These are phyloP conservation scores for Trachymyrmex septentrionalis DNA, from an alignment of 1,140 invertebrate genomes.

Conservation along the genomic window DNA sequence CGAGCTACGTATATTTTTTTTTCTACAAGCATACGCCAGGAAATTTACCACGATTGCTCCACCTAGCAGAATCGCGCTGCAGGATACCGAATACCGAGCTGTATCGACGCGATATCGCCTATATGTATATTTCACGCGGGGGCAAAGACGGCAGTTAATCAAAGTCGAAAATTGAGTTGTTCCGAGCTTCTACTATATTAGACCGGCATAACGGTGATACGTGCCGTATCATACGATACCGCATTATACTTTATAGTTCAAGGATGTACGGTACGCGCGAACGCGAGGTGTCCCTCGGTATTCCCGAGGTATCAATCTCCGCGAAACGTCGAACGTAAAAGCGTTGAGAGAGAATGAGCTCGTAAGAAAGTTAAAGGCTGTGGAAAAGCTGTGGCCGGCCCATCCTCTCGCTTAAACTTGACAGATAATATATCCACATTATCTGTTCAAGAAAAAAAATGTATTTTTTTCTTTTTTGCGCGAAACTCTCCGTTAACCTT, in stretches of 20 bases:
- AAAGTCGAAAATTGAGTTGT: slow-evolving; percentile 63
- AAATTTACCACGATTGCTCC: slow-evolving; percentile 33
- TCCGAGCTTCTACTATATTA: slow-evolving; percentile 12
- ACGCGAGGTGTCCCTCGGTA: neutral
- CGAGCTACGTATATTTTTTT: slow-evolving; percentile 51
- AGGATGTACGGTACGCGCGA: slow-evolving; percentile 26
- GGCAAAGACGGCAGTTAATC: slow-evolving; percentile 33
- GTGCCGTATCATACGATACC: slow-evolving; percentile 32
- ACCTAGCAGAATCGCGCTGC: neutral
- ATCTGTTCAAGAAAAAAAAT: neutral
- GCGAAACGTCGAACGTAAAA: neutral
- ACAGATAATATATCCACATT: neutral
- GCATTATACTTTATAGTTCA: slow-evolving; percentile 11
- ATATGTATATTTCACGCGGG: neutral
- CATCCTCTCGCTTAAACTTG: neutral
- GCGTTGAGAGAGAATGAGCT: neutral
- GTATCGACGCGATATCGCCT: neutral
- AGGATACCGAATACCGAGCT: neutral
- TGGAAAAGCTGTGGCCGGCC: neutral
- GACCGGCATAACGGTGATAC: slow-evolving; percentile 1
- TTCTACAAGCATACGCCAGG: slow-evolving; percentile 3
- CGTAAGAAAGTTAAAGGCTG: neutral
- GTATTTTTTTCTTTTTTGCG: neutral
- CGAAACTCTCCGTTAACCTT: neutral
- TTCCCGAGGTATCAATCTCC: neutral